These are phyloP conservation scores for Drosophila eugracilis DNA, from an alignment of 1,140 invertebrate genomes.

Conservation along the genomic window DNA sequence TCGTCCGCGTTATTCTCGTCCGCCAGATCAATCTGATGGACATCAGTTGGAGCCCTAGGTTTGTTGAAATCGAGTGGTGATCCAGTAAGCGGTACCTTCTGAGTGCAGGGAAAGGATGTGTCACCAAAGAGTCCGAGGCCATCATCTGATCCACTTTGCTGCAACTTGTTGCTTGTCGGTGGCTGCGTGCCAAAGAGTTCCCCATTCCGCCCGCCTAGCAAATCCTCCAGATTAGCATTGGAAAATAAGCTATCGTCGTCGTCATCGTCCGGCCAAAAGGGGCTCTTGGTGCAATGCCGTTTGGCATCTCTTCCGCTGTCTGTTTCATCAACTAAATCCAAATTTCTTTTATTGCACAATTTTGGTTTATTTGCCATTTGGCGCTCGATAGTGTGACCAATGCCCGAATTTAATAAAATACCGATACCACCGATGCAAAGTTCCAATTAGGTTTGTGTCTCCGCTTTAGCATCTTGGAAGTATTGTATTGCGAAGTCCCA, in stretches of 20 bases:
- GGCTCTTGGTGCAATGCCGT: slow-evolving; percentile 36
- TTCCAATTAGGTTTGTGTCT: background rate
- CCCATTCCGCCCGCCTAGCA: slow-evolving; percentile 40
- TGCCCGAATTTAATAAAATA: background rate
- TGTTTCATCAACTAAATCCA: slow-evolving; percentile 15
- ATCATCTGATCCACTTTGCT: slow-evolving; percentile 47
- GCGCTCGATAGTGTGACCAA: slow-evolving; percentile 22
- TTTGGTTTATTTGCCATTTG: slow-evolving; percentile 30
- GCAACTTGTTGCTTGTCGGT: slow-evolving; percentile 19
- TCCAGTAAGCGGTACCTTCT: background rate
- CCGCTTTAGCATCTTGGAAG: background rate
- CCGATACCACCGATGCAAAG: background rate
- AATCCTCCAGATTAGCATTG: slow-evolving; percentile 58
- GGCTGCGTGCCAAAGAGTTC: slow-evolving; percentile 43
- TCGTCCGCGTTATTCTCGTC: slow-evolving; percentile 22
- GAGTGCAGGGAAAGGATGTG: slow-evolving; percentile 31
- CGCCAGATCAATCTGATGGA: slow-evolving; percentile 16
- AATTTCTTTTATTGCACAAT: slow-evolving; percentile 19
- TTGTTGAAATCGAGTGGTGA: background rate
- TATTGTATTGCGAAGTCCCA: background rate
- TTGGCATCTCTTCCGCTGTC: slow-evolving; percentile 20
- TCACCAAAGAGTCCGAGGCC: slow-evolving; percentile 69
- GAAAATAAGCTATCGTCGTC: slow-evolving; percentile 74
- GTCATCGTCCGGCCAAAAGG: slow-evolving; percentile 66
- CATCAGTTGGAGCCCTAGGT: background rate